A percentile compares a stretch with the other conserved stretches of the same genome.
Conservation (phyloP, 2,113 vertebrate genomes). For the Struthidea cinerea region DNA sequence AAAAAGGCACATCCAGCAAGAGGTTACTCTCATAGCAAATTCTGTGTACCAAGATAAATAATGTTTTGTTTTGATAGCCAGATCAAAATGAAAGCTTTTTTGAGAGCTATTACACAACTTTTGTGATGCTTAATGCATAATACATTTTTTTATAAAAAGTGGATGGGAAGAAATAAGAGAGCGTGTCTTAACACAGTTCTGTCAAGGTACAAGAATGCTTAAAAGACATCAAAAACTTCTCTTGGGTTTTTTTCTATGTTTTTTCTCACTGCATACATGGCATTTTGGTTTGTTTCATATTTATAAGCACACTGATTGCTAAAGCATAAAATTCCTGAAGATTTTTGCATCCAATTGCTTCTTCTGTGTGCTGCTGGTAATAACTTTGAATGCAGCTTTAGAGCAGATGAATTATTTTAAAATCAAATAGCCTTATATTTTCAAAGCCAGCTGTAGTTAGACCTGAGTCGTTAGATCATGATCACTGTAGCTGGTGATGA, state of each 20-base stretch:
- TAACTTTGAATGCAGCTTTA: neutral
- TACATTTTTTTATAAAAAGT: neutral
- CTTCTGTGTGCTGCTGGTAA: neutral
- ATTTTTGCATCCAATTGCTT: neutral
- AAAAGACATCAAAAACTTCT: neutral
- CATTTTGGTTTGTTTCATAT: neutral
- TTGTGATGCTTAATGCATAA: neutral
- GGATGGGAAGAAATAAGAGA: neutral
- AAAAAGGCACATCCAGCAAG: neutral
- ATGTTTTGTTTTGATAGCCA: neutral
- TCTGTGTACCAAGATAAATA: neutral
- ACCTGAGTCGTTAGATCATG: fast-evolving
- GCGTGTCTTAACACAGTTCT: neutral
- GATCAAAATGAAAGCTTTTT: neutral
- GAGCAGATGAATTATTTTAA: neutral
- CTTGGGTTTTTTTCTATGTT: neutral
- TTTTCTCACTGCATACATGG: neutral
- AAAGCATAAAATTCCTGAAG: neutral
- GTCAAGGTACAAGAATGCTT: neutral
- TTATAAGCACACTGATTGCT: neutral
- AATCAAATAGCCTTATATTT: neutral
- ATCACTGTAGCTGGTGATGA: neutral
- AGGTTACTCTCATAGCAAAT: neutral
- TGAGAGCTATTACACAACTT: neutral
- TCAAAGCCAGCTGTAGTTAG: neutral